Base-by-base conservation (phyloP, 2,888 invertebrate genomes). In the Leptogaster cylindrica region DNA sequence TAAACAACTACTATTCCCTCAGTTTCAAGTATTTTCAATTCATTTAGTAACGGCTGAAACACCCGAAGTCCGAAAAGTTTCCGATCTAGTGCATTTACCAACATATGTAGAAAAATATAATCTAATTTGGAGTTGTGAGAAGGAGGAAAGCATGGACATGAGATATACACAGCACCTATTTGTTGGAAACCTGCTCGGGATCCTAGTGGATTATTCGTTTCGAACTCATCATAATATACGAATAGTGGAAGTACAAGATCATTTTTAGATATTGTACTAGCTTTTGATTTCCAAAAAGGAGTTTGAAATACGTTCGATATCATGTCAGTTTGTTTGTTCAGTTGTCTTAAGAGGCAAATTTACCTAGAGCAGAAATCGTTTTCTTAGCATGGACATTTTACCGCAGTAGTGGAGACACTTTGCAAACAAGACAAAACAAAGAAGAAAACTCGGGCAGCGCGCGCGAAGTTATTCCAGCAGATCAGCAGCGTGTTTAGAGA, bases 181-280 rank as follows among this genome's bases (percentile, higher is more conserved):
- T 46, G 46, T 28, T 44, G 44, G 2, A 63, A 10, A 1, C 63
- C 20, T 28, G 48, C 16, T 50, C 65, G 7, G n/a, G 65, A 65
- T 2, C 65, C 65, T 14, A 65, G 25, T 12, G 36, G 23, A 50
- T 65, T 65, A 39, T 65, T 65, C 1, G 36, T 23, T 25, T 65
- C 65, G 44, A 65, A 65, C 16, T 50, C 65, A 23, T 50, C 65
- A 23, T 20, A 65, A 16, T 65, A 65, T 5, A 65, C 12, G 2
- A 65, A 18, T 14, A 65, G 23, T 14, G 50, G 65, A 10, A 65
- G 23, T n/a, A 64, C 44, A 52, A 52, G 12, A 23, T 50, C 50
- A 39, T 10, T 39, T 39, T 10, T 39, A 10, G 16, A 6, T 14
- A 39, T 39, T n/a, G n/a, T n/a, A 23, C 7, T 25, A 20, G 50